Evolutionary conservation across 2,888 invertebrate genomes (phyloP).

Genomic region (Erebia palarica): DNA sequence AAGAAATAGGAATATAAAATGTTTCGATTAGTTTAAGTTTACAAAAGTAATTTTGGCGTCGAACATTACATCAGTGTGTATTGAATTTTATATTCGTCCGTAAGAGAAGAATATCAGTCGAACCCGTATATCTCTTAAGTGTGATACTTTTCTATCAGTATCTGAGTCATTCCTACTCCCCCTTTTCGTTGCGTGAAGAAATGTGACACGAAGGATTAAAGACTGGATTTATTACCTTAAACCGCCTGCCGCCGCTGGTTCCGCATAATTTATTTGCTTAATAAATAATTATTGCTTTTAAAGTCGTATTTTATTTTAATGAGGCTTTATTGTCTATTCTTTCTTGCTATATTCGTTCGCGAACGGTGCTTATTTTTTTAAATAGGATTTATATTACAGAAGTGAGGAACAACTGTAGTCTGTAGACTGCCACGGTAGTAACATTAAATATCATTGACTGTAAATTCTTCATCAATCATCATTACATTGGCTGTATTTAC

Average conservation of each 20-base stretch:
- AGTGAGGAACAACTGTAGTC: too few relatives aligned
- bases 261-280: conserved; percentile 14
- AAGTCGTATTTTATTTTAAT: conserved; percentile 12
- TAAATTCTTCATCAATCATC: too few relatives aligned
- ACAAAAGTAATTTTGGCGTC: too few relatives aligned
- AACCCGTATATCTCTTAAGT: not conserved
- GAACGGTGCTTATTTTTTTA: not conserved
- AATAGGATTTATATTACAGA: too few relatives aligned
- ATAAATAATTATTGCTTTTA: not conserved
- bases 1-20: too few relatives aligned
- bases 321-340: not conserved
- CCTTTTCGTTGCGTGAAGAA: conserved; percentile 27
- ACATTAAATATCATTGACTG: too few relatives aligned
- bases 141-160: conserved; percentile 11
- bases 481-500: too few relatives aligned
- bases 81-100: too few relatives aligned
- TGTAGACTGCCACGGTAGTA: too few relatives aligned
- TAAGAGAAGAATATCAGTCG: not conserved
- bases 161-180: conserved; percentile 32
- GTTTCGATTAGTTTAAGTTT: too few relatives aligned
- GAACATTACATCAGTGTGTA: too few relatives aligned
- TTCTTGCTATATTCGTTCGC: not conserved
- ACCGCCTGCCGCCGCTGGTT: conserved; percentile 20
- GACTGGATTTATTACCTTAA: conserved; percentile 16
- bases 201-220: conserved; percentile 24